Evolutionary conservation across 2,888 invertebrate species (phyloP).

Genomic region (Acleris holmiana): DNA sequence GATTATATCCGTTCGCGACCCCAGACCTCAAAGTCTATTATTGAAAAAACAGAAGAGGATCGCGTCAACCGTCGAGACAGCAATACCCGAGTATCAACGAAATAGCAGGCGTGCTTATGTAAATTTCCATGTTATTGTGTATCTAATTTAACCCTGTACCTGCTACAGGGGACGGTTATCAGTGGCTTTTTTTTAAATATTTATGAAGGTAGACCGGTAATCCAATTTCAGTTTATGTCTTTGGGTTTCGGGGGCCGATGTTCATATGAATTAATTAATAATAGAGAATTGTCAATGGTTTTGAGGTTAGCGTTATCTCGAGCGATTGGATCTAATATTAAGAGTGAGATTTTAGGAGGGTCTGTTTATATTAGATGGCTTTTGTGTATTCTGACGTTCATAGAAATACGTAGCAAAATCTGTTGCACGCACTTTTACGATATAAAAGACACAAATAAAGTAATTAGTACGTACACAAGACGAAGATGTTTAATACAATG

Average conservation of each 20-base stretch:
- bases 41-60: slow-evolving; percentile 51
- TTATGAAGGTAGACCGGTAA: slow-evolving; percentile 77
- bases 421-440: no score
- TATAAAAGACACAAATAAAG: no score
- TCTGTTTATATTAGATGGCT: neutral
- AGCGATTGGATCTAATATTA: slow-evolving; percentile 23
- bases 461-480: no score
- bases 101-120: slow-evolving; percentile 82
- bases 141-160: slow-evolving; percentile 79
- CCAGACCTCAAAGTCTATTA: slow-evolving; percentile 27
- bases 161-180: slow-evolving; percentile 65
- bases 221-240: slow-evolving; percentile 84
- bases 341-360: neutral
- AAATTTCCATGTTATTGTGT: slow-evolving; percentile 82
- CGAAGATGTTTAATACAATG: no score
- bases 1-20: slow-evolving; percentile 10
- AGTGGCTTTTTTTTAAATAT: slow-evolving; percentile 78
- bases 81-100: slow-evolving; percentile 80
- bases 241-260: slow-evolving; percentile 73
- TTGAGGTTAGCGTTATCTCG: slow-evolving; percentile 28
- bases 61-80: slow-evolving; percentile 58
- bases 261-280: slow-evolving; percentile 65
- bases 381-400: no score
- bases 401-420: no score
- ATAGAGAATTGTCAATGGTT: slow-evolving; percentile 58